A percentile compares a stretch with the other conserved stretches of the same genome.
phyloP scores from a whole-genome alignment of 2,888 invertebrate genomes.

The Thelaira solivaga region DNA sequence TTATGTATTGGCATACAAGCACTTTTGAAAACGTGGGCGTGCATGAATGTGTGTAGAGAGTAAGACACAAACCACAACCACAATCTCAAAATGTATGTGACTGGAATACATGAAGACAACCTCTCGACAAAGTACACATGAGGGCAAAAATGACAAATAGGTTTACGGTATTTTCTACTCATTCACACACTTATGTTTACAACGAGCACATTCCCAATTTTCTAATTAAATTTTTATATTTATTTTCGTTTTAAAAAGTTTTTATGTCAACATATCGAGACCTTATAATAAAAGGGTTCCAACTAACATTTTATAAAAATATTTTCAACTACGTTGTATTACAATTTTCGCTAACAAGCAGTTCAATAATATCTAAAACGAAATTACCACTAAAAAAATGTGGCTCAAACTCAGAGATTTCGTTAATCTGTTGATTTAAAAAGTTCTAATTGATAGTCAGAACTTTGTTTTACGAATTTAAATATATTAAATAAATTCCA shows the following conservation, averaged over 20 bases:
- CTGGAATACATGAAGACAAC: constrained; percentile 43
- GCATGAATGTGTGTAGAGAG: neutral
- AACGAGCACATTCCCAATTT: neutral
- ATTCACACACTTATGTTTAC: neutral
- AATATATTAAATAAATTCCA: too few species aligned
- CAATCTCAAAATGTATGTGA: constrained; percentile 51
- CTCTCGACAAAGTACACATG: neutral
- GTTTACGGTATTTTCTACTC: constrained; percentile 42
- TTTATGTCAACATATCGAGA: too few species aligned
- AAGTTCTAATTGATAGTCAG: too few species aligned
- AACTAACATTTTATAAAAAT: too few species aligned
- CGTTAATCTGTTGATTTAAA: too few species aligned
- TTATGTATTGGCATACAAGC: neutral
- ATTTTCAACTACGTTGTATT: too few species aligned
- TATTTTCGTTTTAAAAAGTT: neutral
- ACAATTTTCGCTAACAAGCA: too few species aligned
- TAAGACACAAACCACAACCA: constrained; percentile 49
- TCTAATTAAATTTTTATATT: neutral
- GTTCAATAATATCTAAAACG: too few species aligned
- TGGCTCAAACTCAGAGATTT: too few species aligned
- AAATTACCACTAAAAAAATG: too few species aligned
- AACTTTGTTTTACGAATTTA: too few species aligned
- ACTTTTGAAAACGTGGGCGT: neutral
- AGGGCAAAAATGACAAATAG: constrained; percentile 28
- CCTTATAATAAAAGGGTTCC: too few species aligned